These are phyloP conservation scores for Salvelinus alpinus DNA, from an alignment of 2,113 vertebrate species.

Conservation along the genomic window DNA sequence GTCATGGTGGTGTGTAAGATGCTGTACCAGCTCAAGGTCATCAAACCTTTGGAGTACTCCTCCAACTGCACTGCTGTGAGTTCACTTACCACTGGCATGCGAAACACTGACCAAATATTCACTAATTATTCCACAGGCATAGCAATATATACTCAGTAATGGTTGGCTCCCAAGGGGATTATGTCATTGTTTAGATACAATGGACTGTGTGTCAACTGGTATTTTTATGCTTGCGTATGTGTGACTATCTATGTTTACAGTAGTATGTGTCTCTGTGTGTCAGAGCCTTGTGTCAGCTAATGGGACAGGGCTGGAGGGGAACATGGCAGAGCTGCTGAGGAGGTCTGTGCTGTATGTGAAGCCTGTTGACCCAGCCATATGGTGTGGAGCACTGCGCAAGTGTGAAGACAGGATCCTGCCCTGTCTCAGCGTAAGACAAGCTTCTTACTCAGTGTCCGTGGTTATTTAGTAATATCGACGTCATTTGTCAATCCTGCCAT, in stretches of 20 bases:
- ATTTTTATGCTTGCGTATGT: background rate
- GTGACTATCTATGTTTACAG: background rate
- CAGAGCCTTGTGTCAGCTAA: constrained; percentile 64
- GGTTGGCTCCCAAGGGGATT: background rate
- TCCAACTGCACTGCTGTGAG: constrained; percentile 78
- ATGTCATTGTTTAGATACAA: background rate
- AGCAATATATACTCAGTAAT: background rate
- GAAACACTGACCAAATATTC: background rate
- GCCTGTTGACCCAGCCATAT: constrained; percentile 59
- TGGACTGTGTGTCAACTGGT: background rate
- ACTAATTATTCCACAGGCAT: background rate
- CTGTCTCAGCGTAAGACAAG: constrained; percentile 65
- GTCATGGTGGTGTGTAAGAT: constrained; percentile 78
- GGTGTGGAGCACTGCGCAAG: constrained; percentile 66
- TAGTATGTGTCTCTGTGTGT: background rate
- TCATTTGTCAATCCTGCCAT: background rate
- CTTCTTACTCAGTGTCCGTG: background rate
- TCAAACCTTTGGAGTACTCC: constrained; percentile 72
- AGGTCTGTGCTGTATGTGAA: constrained; percentile 54
- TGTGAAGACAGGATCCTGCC: constrained; percentile 62
- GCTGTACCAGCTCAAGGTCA: constrained; percentile 80
- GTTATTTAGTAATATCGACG: background rate
- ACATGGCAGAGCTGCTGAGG: constrained; percentile 66
- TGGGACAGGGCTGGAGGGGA: constrained; percentile 48
- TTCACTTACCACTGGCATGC: background rate